Evolutionary conservation across 2,113 vertebrate genomes (phyloP).

Genomic region (Trochalopteron elliotii): DNA sequence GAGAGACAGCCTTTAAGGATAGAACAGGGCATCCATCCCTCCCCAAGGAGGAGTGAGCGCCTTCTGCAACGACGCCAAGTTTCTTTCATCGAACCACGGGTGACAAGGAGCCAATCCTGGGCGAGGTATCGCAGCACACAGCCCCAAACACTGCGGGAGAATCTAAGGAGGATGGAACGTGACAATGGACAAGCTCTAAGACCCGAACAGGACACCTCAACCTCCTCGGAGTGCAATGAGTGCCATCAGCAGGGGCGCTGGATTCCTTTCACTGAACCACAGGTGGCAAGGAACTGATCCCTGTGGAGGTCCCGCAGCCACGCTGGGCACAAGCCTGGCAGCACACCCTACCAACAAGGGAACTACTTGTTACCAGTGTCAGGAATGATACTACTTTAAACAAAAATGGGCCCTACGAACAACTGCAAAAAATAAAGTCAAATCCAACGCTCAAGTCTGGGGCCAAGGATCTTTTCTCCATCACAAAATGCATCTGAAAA

Average conservation of each 20-base stretch:
- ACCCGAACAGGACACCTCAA: fast-evolving
- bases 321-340: background rate
- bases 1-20: background rate
- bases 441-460: background rate
- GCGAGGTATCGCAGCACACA: background rate
- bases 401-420: background rate
- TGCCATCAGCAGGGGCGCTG: fast-evolving
- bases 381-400: background rate
- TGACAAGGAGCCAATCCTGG: background rate
- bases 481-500: background rate
- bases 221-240: fast-evolving
- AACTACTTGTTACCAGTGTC: background rate
- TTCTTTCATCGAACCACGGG: background rate
- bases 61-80: background rate
- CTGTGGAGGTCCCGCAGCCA: fast-evolving
- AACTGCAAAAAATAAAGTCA: background rate
- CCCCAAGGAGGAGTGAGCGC: background rate
- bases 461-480: background rate
- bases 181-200: fast-evolving
- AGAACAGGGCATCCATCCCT: background rate
- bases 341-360: background rate
- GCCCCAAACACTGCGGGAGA: background rate
- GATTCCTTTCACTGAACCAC: background rate
- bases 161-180: fast-evolving
- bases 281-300: background rate